phyloP scores from a whole-genome alignment of 2,113 vertebrate genomes.

The Bagarius yarrelli region DNA sequence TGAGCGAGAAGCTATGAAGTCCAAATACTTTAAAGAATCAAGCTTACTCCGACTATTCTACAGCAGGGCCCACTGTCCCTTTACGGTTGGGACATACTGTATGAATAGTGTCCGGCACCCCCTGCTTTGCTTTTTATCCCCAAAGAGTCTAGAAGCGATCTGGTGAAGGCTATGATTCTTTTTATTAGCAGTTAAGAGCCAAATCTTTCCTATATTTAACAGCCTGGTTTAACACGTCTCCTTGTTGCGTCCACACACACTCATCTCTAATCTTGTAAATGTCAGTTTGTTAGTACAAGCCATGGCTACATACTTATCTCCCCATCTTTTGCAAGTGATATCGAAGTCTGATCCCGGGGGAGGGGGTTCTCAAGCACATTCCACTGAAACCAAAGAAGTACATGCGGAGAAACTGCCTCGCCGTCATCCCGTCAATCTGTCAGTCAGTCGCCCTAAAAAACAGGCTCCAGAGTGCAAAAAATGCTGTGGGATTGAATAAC shows the following conservation, averaged over 20 bases:
- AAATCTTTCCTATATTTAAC: background rate
- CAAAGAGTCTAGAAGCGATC: background rate
- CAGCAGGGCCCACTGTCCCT: background rate
- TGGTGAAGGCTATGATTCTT: background rate
- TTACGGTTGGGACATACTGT: background rate
- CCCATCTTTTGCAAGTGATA: background rate
- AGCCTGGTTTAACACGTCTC: background rate
- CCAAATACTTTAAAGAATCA: background rate
- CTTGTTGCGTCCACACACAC: background rate
- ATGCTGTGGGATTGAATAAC: background rate
- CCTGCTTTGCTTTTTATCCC: background rate
- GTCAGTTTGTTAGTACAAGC: conserved; percentile 19
- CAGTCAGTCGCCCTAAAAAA: conserved; percentile 9
- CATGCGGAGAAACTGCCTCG: conserved; percentile 22
- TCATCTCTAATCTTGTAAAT: conserved; percentile 18
- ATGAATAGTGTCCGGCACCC: too few relatives aligned
- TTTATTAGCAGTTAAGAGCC: background rate
- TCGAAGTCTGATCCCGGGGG: background rate
- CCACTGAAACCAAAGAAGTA: conserved; percentile 45
- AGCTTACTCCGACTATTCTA: background rate
- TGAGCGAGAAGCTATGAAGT: background rate
- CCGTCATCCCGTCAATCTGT: conserved; percentile 51
- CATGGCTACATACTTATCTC: background rate
- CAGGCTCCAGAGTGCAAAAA: conserved; percentile 5
- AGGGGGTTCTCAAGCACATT: conserved; percentile 14